Base-by-base conservation (phyloP, 2,113 vertebrate genomes). In the Gymnobelideus leadbeateri region DNA sequence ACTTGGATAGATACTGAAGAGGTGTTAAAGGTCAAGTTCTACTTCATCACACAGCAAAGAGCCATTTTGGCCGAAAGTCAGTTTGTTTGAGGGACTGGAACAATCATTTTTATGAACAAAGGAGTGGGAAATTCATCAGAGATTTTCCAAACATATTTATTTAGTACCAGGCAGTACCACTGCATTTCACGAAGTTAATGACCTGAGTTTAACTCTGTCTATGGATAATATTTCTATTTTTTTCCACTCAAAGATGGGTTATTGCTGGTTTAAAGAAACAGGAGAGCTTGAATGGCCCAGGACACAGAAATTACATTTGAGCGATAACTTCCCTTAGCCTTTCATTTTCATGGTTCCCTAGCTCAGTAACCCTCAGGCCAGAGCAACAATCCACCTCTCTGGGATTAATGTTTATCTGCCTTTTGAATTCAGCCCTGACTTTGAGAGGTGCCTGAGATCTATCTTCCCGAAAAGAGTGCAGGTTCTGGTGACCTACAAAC, bases 101-200 rank as follows among this genome's bases (percentile, higher is more conserved):
- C 89, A 5, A 3, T 5, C 77, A 25, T 95, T 96, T 96, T 93
- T 91, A 53, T 92, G n/a, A 6, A 47, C 43, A 61, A 49, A 84
- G 49, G 51, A 91, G 50, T 2, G 61, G 55, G 94, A 90, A 93
- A 46, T 89, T 91, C 50, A 51, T 49, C 3, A 1, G 89, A 84
- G 54, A 47, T 92, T 95, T 92, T 89, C 7, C 16, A 54, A 68
- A 54, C 21, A 0, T 93, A 31, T 96, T 95, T 93, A 31, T 96
- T 95, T 94, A 90, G 89, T 89, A 43, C 50, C 7, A n/a, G 11
- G 23, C 51, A 89, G 43, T 4, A 25, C 23, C 2, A 11, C 55
- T 55, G 21, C 51, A 50, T 91, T 91, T 95, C 6, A 43, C 92
- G 49, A 43, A 57, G 89, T 57, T 51, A 89, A n/a, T 92, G 1